These are phyloP conservation scores for Brachionichthys hirsutus DNA, from an alignment of 2,113 vertebrate genomes.

Conservation along the genomic window DNA sequence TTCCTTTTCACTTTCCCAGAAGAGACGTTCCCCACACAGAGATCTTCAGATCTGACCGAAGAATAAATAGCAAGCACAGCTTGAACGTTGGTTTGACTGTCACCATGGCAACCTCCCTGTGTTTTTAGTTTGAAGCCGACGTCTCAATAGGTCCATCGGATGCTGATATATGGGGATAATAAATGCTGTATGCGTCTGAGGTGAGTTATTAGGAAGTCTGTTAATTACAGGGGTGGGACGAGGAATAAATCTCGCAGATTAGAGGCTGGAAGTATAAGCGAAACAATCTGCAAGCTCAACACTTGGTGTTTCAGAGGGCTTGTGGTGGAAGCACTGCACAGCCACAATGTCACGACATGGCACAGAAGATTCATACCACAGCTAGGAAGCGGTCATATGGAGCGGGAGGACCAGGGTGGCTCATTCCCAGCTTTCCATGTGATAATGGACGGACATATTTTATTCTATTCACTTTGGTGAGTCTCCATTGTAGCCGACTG, in stretches of 20 bases:
- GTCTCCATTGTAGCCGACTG: too few species aligned
- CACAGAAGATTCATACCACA: slow-evolving; percentile 34
- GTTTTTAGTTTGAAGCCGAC: slow-evolving; percentile 70
- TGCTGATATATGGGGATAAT: slow-evolving; percentile 69
- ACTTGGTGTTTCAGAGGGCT: slow-evolving; percentile 47
- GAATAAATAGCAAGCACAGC: slow-evolving; percentile 60
- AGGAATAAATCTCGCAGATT: slow-evolving; percentile 76
- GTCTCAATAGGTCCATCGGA: slow-evolving; percentile 62
- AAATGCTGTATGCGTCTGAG: slow-evolving; percentile 72
- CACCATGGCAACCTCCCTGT: slow-evolving; percentile 70
- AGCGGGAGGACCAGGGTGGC: slow-evolving; percentile 4
- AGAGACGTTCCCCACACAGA: slow-evolving; percentile 36
- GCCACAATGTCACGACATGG: slow-evolving; percentile 48
- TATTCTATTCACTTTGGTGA: too few species aligned
- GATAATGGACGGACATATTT: too few species aligned
- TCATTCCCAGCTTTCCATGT: slow-evolving; percentile 1
- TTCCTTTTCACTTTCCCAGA: slow-evolving; percentile 56
- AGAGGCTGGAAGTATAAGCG: slow-evolving; percentile 68
- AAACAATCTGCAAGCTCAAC: slow-evolving; percentile 70
- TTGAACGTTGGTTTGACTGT: slow-evolving; percentile 64
- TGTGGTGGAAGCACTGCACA: slow-evolving; percentile 49
- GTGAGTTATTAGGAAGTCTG: slow-evolving; percentile 75
- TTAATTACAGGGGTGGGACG: slow-evolving; percentile 71
- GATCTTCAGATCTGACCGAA: slow-evolving; percentile 58
- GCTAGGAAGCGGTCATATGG: slow-evolving; percentile 1